phyloP scores from a whole-genome alignment of 2,888 invertebrate species.

The Automeris io region DNA sequence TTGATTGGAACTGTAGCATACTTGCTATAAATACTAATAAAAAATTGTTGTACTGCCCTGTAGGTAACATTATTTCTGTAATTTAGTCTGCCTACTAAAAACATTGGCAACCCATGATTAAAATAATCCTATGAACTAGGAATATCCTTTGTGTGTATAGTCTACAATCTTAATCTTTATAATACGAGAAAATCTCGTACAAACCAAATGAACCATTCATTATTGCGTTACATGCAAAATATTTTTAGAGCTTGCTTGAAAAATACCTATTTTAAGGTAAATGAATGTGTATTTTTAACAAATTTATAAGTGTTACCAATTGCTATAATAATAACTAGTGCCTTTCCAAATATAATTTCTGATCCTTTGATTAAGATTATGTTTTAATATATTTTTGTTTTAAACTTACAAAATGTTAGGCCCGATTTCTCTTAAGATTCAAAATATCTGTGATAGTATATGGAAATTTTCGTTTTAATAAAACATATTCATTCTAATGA shows the following conservation, averaged over 20 bases:
- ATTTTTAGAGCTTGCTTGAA: conserved; percentile 6
- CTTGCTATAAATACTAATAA: too few species aligned
- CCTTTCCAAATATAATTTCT: conserved; percentile 30
- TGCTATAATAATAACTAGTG: conserved; percentile 32
- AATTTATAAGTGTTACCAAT: conserved; percentile 46
- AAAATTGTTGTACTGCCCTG: too few species aligned
- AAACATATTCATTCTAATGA: conserved; percentile 3
- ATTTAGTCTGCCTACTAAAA: too few species aligned
- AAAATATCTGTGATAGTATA: conserved; percentile 58
- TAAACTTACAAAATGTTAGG: conserved; percentile 24
- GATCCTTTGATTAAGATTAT: conserved; percentile 36
- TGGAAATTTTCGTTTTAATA: conserved; percentile 12
- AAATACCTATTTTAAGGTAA: too few species aligned
- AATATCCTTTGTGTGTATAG: too few species aligned
- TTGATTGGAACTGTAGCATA: too few species aligned
- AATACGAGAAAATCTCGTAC: too few species aligned
- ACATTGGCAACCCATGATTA: too few species aligned
- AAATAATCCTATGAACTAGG: too few species aligned
- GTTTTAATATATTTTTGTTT: conserved; percentile 15
- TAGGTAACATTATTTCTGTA: too few species aligned
- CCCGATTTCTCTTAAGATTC: conserved; percentile 37
- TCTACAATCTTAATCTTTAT: too few species aligned
- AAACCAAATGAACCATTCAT: conserved; percentile 4
- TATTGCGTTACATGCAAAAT: conserved; percentile 3
- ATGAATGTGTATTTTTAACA: too few species aligned